A percentile compares a stretch with the other conserved stretches of the same genome.
Evolutionary conservation across 30 jellyfish, hydroid and myxozoan genomes (phyloP).

Genomic region (Mastigias papua): DNA sequence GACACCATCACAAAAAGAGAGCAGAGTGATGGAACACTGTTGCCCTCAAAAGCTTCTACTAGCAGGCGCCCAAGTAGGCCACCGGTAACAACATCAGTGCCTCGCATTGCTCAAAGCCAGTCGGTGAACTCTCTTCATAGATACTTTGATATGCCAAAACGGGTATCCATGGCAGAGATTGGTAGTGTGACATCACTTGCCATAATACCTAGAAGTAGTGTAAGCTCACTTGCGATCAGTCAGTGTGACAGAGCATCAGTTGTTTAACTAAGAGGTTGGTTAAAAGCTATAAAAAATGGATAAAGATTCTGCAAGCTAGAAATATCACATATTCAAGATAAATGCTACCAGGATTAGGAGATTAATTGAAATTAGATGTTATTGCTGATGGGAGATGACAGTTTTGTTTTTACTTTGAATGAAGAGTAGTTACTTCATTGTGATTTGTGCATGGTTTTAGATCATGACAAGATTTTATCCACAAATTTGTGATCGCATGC

Average conservation of each 20-base stretch:
- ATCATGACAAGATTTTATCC: constrained; percentile 37
- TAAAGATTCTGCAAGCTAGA: background rate
- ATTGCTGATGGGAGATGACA: background rate
- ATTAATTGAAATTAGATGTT: background rate
- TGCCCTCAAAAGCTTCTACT: constrained; percentile 58
- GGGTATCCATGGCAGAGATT: constrained; percentile 87
- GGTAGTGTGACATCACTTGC: constrained; percentile 93
- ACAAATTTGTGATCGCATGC: background rate
- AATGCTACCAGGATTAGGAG: background rate
- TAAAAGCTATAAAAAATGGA: background rate
- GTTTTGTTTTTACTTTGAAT: background rate
- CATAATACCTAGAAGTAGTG: constrained; percentile 72
- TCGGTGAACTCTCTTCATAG: constrained; percentile 78
- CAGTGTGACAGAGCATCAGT: constrained; percentile 66
- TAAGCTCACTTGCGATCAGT: constrained; percentile 21
- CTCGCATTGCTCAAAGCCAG: constrained; percentile 84
- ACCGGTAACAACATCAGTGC: constrained; percentile 57
- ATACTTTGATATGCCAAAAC: constrained; percentile 83
- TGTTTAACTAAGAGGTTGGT: constrained; percentile 26
- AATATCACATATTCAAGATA: background rate
- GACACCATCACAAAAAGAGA: constrained; percentile 60
- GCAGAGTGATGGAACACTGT: constrained; percentile 44
- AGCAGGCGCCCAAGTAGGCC: constrained; percentile 52
- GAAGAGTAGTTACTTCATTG: constrained; percentile 20
- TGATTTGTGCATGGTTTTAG: constrained; percentile 55